phyloP scores from a whole-genome alignment of 2,888 invertebrate genomes.

The Cerceris ruficornis region DNA sequence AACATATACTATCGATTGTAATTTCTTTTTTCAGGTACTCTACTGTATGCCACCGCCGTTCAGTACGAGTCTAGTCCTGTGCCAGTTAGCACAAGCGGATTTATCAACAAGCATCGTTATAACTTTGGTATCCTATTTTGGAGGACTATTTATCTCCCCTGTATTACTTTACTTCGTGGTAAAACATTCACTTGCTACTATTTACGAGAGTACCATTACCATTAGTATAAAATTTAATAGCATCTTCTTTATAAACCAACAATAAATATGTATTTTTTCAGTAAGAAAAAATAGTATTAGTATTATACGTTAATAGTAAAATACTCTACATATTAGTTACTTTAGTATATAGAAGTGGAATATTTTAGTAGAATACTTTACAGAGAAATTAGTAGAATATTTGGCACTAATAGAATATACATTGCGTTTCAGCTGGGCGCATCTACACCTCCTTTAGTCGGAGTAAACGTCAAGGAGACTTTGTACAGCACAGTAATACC shows the following conservation, averaged over 20 bases:
- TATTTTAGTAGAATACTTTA: too few species aligned
- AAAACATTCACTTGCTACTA: slow-evolving; percentile 50
- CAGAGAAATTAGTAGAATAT: too few species aligned
- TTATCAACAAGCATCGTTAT: slow-evolving; percentile 78
- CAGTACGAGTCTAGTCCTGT: slow-evolving; percentile 76
- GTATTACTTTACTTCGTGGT: slow-evolving; percentile 78
- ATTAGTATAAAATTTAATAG: too few species aligned
- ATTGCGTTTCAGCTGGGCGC: slow-evolving; percentile 72
- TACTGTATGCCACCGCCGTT: slow-evolving; percentile 80
- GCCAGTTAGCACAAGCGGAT: slow-evolving; percentile 76
- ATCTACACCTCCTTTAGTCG: slow-evolving; percentile 76
- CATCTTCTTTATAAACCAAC: neutral
- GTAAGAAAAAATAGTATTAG: too few species aligned
- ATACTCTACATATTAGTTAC: too few species aligned
- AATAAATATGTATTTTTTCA: neutral
- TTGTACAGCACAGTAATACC: slow-evolving; percentile 77
- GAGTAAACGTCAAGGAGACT: slow-evolving; percentile 76
- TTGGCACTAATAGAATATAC: neutral
- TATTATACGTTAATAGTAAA: too few species aligned
- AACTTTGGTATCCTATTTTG: slow-evolving; percentile 76
- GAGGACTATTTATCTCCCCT: slow-evolving; percentile 77
- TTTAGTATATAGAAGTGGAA: too few species aligned
- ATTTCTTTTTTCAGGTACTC: slow-evolving; percentile 72
- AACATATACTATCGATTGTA: neutral
- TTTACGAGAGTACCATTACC: too few species aligned